Conservation (phyloP, 2,113 vertebrate species). For the Riparia riparia region DNA sequence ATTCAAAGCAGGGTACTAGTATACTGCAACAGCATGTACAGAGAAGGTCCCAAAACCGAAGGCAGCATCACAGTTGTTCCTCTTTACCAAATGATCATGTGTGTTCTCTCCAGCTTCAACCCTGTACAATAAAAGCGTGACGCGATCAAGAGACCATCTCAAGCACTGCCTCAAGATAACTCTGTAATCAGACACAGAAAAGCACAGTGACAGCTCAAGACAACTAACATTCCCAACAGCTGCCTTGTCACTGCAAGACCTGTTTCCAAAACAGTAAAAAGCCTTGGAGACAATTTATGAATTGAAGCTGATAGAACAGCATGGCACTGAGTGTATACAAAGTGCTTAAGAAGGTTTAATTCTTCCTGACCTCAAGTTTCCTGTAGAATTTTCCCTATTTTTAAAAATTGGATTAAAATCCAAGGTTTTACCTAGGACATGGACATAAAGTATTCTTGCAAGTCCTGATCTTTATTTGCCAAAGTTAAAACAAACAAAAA, state of each 20-base stretch:
- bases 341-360: not conserved
- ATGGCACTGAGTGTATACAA: accelerated
- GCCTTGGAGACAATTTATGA: not conserved
- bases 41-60: not conserved
- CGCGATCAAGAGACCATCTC: not conserved
- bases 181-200: not conserved
- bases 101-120: not conserved
- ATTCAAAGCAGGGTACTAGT: not conserved
- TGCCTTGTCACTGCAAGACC: not conserved
- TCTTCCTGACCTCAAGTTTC: not conserved
- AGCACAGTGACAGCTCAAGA: not conserved
- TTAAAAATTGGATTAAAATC: not conserved
- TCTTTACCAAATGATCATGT: not conserved
- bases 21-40: not conserved
- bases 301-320: not conserved
- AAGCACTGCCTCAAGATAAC: not conserved
- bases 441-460: not conserved
- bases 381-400: not conserved
- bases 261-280: not conserved
- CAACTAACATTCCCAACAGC: not conserved
- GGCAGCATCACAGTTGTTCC: not conserved
- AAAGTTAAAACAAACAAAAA: not conserved
- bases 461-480: not conserved
- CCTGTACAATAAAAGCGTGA: not conserved
- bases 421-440: not conserved